Base-by-base conservation (phyloP, 2,113 vertebrate species). In the Siniperca knerii region DNA sequence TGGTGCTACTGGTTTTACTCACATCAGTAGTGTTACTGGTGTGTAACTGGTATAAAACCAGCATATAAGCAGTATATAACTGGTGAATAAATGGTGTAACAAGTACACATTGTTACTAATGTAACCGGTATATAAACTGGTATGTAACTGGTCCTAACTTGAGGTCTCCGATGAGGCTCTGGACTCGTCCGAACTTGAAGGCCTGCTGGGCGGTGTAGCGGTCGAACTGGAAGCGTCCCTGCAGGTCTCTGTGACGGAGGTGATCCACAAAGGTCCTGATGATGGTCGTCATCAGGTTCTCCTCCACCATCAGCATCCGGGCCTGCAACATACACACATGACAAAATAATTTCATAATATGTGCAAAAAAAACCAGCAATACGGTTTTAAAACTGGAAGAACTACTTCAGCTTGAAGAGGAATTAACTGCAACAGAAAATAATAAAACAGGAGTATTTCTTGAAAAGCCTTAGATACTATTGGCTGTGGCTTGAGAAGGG, bases 221-320 rank as follows among this genome's bases (percentile, higher is more conserved):
- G 91, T 99, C 98, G 69, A 99, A 99, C 90, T 99, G 98, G 95
- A 99, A 99, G 40, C 97, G 97, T 40, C 98, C 98, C 87, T 99
- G 97, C 60, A 96, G 85, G 90, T 99, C 98, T 87, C 97, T 93
- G 89, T 98, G 98, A 65, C 96, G 95, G 66, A 99, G 94, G 82
- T 99, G 98, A 75, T 98, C 98, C 94, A 98, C 97, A 74, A 99
- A 99, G 0, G 98, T 98, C 92, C 95, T 97, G 92, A 99, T 98
- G 93, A 99, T 99, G 77, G 96, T 97, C 54, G 97, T 97, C 98
- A 99, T 97, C 75, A 99, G 94, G 91, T 98, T 97, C 93, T 99
- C 97, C 91, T 99, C 97, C 42, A 95, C 97, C 94, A 99, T 99
- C 86, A 99, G 94, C 97, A 99, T 98, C 75, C 97, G 97, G 42